Base-by-base conservation (phyloP, 2,797 vertebrate species). In the Malacoctenus gilli region DNA sequence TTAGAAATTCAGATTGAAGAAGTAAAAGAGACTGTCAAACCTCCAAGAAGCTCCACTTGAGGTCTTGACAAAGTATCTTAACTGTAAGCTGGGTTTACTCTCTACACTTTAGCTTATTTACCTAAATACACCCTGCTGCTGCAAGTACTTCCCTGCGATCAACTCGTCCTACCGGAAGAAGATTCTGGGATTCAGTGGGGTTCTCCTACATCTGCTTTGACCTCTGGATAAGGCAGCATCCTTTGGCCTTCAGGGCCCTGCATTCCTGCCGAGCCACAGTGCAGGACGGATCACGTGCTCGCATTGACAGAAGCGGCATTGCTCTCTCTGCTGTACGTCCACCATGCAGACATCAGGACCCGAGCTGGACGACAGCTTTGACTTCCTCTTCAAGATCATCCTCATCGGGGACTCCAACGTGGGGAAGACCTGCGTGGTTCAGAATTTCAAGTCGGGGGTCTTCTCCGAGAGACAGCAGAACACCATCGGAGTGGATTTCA, bases 401-500 rank as follows among this genome's bases (percentile, higher is more conserved):
- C 89, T 99, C 48, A 94, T 99, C 0, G 97, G 97, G 10, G 97
- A 99, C 82, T 96, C 96, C 4, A 95, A 98, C 0, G 96, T 99
- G 38, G 96, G 97, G 1, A 99, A 99, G 85, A 99, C 96, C 0
- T 96, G 95, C 4, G 92, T 99, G 78, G 95, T 98, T n/a, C 97
- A 97, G 70, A 95, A 94, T 49, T 99, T 99, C 88, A 96, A 92
- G 61, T 94, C 94, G 0, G 95, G 95, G n/a, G 68, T 89, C 56
- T 98, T 93, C 84, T 78, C 80, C 0, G 93, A 94, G 81, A 91
- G 75, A 4, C 95, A 96, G 77, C 96, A 98, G 82, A 99, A 96
- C 89, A 98, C 97, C 4, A 98, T 99, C 0, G 97, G 97, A 0
- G 97, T 99, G 55, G 97, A 99, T 78, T 99, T 98, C 82, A 96